Base-by-base conservation (phyloP, 2,797 vertebrate species). In the Danionella dracula region DNA sequence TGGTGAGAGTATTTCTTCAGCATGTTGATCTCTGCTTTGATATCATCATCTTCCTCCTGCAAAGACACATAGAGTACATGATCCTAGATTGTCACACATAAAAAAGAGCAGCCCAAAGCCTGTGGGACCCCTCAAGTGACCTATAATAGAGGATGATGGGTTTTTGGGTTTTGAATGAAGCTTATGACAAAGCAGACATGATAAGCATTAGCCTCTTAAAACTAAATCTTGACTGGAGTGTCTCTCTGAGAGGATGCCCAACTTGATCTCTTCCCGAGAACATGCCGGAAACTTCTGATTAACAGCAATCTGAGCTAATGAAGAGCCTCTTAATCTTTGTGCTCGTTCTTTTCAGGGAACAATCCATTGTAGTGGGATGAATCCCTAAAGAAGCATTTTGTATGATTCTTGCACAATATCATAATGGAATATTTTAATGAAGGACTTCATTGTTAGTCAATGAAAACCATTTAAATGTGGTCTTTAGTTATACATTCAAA, bases 1-100 rank as follows among this genome's bases (percentile, higher is more conserved):
- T 99, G 94, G 85, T 96, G 93, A 62, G 95, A 97, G 83, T 98
- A 97, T 74, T 95, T 97, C 86, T 96, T 98, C 81, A 99, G 86
- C 94, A 99, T 98, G 81, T 97, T 99, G 77, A 98, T 96, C 88
- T 99, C 96, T 31, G 92, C 92, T 83, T 96, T 98, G 81, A 99
- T 95, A 83, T 72, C 76, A 4, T 77, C 72, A 41, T 72, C 57
- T 55, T 50, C 50, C 11, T 66, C 48, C 72, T 74, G 70, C 46
- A 9, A 11, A 34, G 21, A 55, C 20, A 16, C 5, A 61, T 44
- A 10, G 9, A 8, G 8, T 9, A 61, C 23, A 27, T 6, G 6
- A 27, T 3, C 23, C 6, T 27, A 3, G 6, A 27, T 27, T 6
- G n/a, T 6, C 23, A 27, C 23, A 3, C 23, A 27, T 27, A 3